Percentiles rank a stretch among this genome's conserved stretches.
These are phyloP conservation scores for Myotis davidii DNA, from an alignment of 2,113 vertebrate species.

Conservation along the genomic window DNA sequence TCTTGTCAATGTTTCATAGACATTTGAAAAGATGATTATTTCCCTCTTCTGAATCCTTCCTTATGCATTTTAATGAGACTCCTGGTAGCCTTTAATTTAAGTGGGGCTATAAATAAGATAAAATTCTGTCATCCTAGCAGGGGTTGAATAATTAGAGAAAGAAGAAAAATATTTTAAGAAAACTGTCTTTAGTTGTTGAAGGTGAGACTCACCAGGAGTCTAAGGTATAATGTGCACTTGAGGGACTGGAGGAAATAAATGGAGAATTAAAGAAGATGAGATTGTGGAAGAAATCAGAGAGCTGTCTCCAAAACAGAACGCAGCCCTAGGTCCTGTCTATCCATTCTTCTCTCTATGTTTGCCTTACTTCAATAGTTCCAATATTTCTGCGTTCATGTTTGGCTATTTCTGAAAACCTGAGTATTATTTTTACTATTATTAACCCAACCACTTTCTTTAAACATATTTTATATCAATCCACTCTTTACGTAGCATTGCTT, in stretches of 20 bases:
- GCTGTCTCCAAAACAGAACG: not conserved
- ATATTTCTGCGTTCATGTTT: not conserved
- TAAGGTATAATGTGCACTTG: not conserved
- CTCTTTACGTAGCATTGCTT: not conserved
- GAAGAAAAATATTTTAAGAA: not conserved
- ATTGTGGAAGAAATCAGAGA: not conserved
- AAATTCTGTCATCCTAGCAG: not conserved
- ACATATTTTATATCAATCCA: not conserved
- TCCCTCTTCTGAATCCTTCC: not conserved
- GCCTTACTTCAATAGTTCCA: not conserved
- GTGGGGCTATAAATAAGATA: not conserved
- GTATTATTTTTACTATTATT: not conserved
- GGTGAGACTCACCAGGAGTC: not conserved
- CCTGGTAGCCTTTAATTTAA: not conserved
- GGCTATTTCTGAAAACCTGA: not conserved
- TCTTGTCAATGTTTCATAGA: not conserved
- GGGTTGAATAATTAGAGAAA: not conserved
- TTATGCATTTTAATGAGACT: not conserved
- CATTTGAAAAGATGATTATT: not conserved
- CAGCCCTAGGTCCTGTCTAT: not conserved
- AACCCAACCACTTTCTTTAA: not conserved
- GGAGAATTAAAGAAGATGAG: not conserved
- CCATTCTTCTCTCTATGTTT: not conserved
- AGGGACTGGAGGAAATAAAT: not conserved
- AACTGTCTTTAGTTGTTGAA: not conserved